A percentile compares a stretch with the other conserved stretches of the same genome.
phyloP scores from a whole-genome alignment of 2,797 vertebrate species.

The Trichosurus vulpecula region DNA sequence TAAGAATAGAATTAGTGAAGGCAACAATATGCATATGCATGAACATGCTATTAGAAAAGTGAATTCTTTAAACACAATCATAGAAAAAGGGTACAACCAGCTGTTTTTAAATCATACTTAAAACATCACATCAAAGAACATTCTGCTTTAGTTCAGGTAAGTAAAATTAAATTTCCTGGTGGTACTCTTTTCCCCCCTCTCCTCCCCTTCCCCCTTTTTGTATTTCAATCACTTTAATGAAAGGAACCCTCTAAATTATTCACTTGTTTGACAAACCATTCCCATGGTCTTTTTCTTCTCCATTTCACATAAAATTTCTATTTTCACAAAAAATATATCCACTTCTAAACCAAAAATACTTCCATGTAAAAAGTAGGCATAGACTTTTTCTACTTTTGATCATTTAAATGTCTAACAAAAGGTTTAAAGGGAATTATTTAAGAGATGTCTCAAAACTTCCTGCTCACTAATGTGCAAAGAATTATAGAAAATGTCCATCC shows the following conservation, averaged over 20 bases:
- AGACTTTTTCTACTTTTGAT: slow-evolving; percentile 8
- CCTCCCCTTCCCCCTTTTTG: neutral
- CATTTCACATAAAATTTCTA: slow-evolving; percentile 26
- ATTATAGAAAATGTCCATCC: slow-evolving; percentile 14
- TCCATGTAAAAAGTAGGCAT: neutral
- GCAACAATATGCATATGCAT: neutral
- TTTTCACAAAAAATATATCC: slow-evolving; percentile 2
- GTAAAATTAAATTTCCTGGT: slow-evolving; percentile 40
- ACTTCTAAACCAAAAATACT: neutral
- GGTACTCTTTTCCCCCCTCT: neutral
- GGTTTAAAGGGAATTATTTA: slow-evolving; percentile 69
- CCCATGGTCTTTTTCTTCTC: neutral
- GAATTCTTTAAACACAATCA: slow-evolving; percentile 56
- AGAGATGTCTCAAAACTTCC: slow-evolving; percentile 29
- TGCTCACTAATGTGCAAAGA: slow-evolving; percentile 26
- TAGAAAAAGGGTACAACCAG: neutral
- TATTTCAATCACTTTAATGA: slow-evolving; percentile 55
- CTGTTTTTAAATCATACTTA: slow-evolving; percentile 24
- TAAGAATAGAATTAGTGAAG: slow-evolving; percentile 20
- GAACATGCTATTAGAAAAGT: neutral
- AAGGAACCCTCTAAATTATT: slow-evolving; percentile 33
- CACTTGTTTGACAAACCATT: slow-evolving; percentile 22
- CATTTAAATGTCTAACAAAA: slow-evolving; percentile 51
- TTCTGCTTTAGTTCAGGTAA: neutral
- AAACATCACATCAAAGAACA: slow-evolving; percentile 44